These are phyloP conservation scores for Coccyzus lansbergi DNA, from an alignment of 2,797 vertebrate species.

Conservation along the genomic window DNA sequence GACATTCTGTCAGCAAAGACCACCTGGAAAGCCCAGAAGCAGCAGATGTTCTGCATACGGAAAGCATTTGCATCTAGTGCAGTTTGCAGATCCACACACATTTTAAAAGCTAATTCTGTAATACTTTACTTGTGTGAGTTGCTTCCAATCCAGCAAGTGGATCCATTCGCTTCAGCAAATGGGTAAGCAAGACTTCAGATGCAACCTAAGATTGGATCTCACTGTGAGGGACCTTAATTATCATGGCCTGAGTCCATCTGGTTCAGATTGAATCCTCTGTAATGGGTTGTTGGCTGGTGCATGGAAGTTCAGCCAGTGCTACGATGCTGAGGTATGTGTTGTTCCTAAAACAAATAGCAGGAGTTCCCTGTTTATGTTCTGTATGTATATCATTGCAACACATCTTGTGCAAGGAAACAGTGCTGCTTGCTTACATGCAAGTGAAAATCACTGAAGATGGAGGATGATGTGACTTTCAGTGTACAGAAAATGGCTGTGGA, in stretches of 20 bases:
- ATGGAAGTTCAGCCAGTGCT: neutral
- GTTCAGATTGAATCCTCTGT: neutral
- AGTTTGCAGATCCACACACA: neutral
- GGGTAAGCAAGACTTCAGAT: neutral
- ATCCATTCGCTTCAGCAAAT: neutral
- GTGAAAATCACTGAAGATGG: neutral
- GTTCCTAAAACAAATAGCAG: neutral
- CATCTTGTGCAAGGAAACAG: neutral
- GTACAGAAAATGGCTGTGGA: neutral
- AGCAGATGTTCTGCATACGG: constrained; percentile 38
- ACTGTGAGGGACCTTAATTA: neutral
- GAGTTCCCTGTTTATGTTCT: neutral
- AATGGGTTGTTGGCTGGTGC: neutral
- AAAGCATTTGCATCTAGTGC: neutral
- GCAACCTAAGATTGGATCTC: neutral
- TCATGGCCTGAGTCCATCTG: constrained; percentile 11
- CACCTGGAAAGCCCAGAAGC: neutral
- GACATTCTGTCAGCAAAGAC: neutral
- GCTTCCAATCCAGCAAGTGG: neutral
- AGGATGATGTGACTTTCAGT: neutral
- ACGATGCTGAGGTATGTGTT: neutral
- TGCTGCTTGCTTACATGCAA: neutral
- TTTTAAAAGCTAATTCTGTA: neutral
- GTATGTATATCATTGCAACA: rapidly evolving
- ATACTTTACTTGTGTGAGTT: neutral